Conservation (phyloP, 2,113 vertebrate species). For the Protobothrops mucrosquamatus region DNA sequence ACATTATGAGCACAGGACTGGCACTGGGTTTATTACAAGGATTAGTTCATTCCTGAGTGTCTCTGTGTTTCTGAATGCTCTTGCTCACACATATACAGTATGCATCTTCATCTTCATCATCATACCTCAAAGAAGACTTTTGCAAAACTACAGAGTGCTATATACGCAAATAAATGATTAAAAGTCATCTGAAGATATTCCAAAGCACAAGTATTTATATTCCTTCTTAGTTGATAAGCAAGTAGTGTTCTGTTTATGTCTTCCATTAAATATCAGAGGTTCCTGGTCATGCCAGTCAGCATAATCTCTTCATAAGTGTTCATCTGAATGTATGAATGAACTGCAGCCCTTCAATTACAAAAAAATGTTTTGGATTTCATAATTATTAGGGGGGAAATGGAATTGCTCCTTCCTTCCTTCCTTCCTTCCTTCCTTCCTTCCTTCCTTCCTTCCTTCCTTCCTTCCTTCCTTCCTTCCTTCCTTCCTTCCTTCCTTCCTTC, state of each 20-base stretch:
- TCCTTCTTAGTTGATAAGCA: neutral
- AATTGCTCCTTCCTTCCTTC: neutral
- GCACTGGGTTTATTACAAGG: neutral
- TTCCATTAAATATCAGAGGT: neutral
- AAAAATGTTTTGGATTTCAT: neutral
- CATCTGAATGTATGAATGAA: neutral
- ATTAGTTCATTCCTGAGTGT: neutral
- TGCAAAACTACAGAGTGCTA: neutral
- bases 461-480: neutral
- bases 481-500: neutral
- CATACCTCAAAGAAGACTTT: neutral
- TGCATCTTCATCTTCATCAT: neutral
- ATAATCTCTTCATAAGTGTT: neutral
- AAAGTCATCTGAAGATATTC: neutral
- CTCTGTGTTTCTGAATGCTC: neutral
- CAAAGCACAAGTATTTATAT: neutral
- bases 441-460: too few species aligned
- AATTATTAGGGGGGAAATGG: neutral
- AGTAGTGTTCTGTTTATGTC: neutral
- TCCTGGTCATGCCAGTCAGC: neutral
- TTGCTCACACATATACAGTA: neutral
- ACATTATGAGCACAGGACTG: neutral
- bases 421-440: neutral
- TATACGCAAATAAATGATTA: neutral
- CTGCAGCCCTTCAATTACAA: neutral